These are phyloP conservation scores for Holcopasites calliopsidis DNA, from an alignment of 1,140 invertebrate species.

Conservation along the genomic window DNA sequence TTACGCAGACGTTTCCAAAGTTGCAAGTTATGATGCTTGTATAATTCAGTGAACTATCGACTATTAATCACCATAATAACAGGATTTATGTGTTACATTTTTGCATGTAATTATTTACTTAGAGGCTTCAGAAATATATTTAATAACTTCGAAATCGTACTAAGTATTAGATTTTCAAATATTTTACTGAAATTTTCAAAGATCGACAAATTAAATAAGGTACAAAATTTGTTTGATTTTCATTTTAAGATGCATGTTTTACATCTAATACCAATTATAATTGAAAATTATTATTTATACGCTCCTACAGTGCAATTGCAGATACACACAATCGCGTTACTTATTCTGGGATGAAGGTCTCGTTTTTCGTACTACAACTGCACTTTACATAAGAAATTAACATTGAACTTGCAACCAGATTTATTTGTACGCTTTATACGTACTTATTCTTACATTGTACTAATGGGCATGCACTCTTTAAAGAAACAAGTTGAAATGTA, in stretches of 20 bases:
- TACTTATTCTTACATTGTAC: not conserved
- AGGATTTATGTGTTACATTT: not conserved
- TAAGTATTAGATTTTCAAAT: not conserved
- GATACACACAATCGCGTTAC: not conserved
- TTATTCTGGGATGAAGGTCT: not conserved
- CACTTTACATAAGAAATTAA: conserved; percentile 29
- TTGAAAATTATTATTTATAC: conserved; percentile 25
- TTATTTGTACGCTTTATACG: conserved; percentile 18
- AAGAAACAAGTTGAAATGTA: not conserved
- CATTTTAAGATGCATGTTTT: conserved; percentile 6
- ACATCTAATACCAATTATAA: too few species aligned
- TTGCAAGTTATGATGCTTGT: not conserved
- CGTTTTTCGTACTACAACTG: conserved; percentile 11
- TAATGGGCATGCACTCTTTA: not conserved
- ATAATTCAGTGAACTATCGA: not conserved
- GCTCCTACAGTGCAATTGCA: not conserved
- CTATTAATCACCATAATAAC: not conserved
- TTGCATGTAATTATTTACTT: not conserved
- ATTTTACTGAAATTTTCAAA: not conserved
- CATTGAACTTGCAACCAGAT: conserved; percentile 15
- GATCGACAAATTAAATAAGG: not conserved
- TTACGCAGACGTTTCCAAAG: not conserved
- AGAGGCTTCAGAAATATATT: too few species aligned
- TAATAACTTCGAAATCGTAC: not conserved
- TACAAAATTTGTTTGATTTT: not conserved